Percentiles rank a stretch among this genome's conserved stretches.
Conservation (phyloP, 2,113 vertebrate species). For the Tapirus terrestris region DNA sequence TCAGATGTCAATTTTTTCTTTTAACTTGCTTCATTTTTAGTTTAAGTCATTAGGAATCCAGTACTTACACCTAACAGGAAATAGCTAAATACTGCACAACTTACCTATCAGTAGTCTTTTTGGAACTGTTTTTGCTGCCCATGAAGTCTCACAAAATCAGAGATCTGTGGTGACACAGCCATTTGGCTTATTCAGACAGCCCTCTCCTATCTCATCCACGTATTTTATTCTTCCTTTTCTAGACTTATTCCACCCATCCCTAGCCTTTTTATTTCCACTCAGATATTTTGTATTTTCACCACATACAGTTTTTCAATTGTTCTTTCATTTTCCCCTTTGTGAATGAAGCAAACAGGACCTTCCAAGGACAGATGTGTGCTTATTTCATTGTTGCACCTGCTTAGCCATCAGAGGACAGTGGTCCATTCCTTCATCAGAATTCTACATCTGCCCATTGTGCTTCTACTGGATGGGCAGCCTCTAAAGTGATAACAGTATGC, state of each 20-base stretch:
- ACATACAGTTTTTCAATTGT: not conserved
- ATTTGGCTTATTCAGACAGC: not conserved
- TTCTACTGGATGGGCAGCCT: not conserved
- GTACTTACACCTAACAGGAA: constrained; percentile 17
- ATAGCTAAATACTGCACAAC: not conserved
- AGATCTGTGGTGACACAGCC: not conserved
- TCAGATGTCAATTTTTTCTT: not conserved
- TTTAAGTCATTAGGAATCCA: constrained; percentile 27
- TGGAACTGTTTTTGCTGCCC: not conserved
- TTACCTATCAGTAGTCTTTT: not conserved
- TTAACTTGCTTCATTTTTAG: constrained; percentile 19
- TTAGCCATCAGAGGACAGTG: not conserved
- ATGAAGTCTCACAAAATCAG: not conserved
- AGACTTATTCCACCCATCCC: not conserved
- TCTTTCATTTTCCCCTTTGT: constrained; percentile 14
- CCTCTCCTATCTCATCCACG: not conserved
- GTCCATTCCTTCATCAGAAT: not conserved
- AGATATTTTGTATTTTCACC: not conserved
- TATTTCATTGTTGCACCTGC: not conserved
- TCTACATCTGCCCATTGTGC: not conserved
- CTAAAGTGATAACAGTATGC: not conserved
- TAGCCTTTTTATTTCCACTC: not conserved
- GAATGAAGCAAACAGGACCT: not conserved
- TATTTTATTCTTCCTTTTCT: not conserved
- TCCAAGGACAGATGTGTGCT: not conserved